Evolutionary conservation across 2,888 invertebrate species (phyloP), one percentile per base, ranked within the genome.

Genomic region (Calameuta filiformis): DNA sequence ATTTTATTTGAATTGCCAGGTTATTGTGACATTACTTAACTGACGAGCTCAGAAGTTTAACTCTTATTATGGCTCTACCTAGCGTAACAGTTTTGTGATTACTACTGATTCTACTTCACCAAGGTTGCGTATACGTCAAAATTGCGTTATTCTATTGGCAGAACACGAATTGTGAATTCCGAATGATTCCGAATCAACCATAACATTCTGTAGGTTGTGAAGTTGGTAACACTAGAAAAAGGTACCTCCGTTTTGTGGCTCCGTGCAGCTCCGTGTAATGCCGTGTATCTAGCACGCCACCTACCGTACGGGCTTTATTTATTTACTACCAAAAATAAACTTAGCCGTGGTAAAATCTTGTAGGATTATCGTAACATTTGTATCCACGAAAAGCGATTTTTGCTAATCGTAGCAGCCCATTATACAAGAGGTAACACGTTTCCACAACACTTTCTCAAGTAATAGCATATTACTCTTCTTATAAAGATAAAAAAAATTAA

Each of bases 291-390:
- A 40, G 12, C 12, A 35, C 35, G 71, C 71, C 37, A 40, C 73
- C 71, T 73, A 79, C 75, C 78, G 77, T 77, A 81, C 79, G 74
- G 79, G 75, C 73, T 85, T 84, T 85, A 85, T 85, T 85, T 85
- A 85, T 85, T 85, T 85, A 85, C 84, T 84, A 79, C 78, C 75
- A 34, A 71, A 79, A 75, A 73, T 33, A 76, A 80, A 80, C 75
- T 76, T 79, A 78, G 68, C 33, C 73, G 35, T 31, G 77, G 79
- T 74, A 82, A 73, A 56, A 56, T 23, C 23, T 56, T 23, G 56
- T 56, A 9, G 23, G 9, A 56, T 56, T 56, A 56, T 23, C 56
- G 56, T 15, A 56, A 56, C 56, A 56, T 56, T 56, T 56, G 0
- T 56, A 56, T 56, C 56, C 23, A 23, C 56, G 23, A 56, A 56